Evolutionary conservation across 53 echinoderm and acorn worm species (phyloP), one percentile per base, ranked within the genome.

Genomic region (Echinometra lucunter): DNA sequence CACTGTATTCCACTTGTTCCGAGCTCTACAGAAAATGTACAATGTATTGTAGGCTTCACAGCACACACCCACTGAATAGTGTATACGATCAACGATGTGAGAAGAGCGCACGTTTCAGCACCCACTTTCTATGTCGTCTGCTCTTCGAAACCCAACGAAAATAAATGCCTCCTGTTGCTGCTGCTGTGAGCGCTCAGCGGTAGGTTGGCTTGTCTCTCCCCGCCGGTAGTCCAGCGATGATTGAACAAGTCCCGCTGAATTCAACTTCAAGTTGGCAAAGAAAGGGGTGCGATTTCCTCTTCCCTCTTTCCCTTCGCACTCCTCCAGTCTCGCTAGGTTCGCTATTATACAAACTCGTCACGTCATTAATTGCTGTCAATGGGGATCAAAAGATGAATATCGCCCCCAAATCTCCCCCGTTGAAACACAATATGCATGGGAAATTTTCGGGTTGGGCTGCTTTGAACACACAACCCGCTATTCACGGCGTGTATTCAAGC

Each of bases 321-420:
- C 1, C 38, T 78, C 21, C 15, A 9, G 42, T 78, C 40, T 78
- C 35, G 78, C 42, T 19, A 78, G 42, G 40, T 78, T 19, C 42
- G 12, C 32, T 10, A 69, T 69, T 69, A 69, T 69, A 69, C 34
- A 32, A 69, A 38, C 40, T 78, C 42, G 17, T 42, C 38, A 78
- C 78, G 42, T 42, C 78, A 78, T 78, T 78, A 78, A 78, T 78
- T 42, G 78, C 88, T 88, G 88, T 49, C 56, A 88, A 55, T 88
- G 88, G 53, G 88, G 88, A 34, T 88, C 88, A 88, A 88, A 49
- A 88, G 49, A 88, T 88, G 88, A 88, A 53, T 88, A 55, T 88
- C 56, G 9, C 49, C 45, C 88, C 55, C 30, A 55, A 88, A 88
- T 49, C 88, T 88, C 88, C 56, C 88, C 13, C 28, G 56, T 28